phyloP scores from a whole-genome alignment of 2,113 vertebrate species.

The Microcebus tavaratra region DNA sequence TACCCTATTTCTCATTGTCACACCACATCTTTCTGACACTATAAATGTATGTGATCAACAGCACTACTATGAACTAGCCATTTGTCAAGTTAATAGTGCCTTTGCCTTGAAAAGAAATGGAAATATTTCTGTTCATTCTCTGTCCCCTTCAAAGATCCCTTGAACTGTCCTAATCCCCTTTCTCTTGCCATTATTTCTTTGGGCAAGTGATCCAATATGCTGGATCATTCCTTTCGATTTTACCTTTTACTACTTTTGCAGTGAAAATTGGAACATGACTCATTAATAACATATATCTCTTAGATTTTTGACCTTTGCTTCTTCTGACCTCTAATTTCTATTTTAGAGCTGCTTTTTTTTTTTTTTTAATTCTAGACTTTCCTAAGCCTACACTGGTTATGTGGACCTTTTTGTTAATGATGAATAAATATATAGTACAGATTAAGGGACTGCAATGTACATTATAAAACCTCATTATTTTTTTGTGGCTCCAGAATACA shows the following conservation, averaged over 20 bases:
- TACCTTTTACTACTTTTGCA: background rate
- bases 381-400: background rate
- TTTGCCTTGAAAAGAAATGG: constrained; percentile 70
- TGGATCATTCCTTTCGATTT: constrained; percentile 30
- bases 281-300: background rate
- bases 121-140: constrained; percentile 67
- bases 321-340: constrained; percentile 26
- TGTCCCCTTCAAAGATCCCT: constrained; percentile 18
- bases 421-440: background rate
- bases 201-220: background rate
- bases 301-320: constrained; percentile 21
- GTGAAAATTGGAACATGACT: background rate
- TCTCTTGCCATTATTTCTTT: constrained; percentile 4
- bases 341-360: constrained; percentile 24
- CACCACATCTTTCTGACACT: constrained; percentile 61
- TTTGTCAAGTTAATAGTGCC: constrained; percentile 72
- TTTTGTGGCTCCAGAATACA: background rate
- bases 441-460: background rate
- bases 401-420: background rate
- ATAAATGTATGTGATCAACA: constrained; percentile 69
- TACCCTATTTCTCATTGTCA: constrained; percentile 70
- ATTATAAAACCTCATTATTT: background rate
- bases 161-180: constrained; percentile 41
- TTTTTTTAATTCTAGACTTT: background rate
- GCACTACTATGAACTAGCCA: constrained; percentile 52